These are phyloP conservation scores for Spea bombifrons DNA, from an alignment of 2,113 vertebrate genomes.

Conservation along the genomic window DNA sequence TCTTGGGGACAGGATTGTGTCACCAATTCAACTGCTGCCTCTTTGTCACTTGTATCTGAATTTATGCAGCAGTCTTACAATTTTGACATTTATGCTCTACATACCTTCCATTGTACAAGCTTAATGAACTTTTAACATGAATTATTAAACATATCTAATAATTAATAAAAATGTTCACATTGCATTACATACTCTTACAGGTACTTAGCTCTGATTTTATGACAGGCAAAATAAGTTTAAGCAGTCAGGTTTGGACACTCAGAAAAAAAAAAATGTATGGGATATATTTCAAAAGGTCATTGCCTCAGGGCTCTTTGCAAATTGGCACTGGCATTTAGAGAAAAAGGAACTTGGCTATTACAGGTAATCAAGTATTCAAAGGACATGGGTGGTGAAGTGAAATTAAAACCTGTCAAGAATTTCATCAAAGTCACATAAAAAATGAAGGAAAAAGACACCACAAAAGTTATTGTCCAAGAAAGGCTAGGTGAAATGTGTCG, in stretches of 20 bases:
- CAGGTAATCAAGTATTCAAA: conserved; percentile 14
- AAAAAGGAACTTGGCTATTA: conserved; percentile 17
- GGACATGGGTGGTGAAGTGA: conserved; percentile 14
- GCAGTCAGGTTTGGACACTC: conserved; percentile 12
- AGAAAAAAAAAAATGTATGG: background rate
- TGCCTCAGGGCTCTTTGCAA: conserved; percentile 19
- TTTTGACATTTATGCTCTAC: too few relatives aligned
- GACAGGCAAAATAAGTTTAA: background rate
- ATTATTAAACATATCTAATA: background rate
- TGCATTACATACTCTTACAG: background rate
- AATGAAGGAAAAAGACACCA: background rate
- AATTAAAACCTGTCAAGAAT: conserved; percentile 1
- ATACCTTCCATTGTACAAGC: too few relatives aligned
- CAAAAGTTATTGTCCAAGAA: background rate
- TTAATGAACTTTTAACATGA: background rate
- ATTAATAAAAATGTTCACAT: background rate
- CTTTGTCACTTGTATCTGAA: too few relatives aligned
- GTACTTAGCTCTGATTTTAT: background rate
- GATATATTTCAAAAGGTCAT: conserved; percentile 17
- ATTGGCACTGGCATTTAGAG: conserved; percentile 19
- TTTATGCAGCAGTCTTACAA: too few relatives aligned
- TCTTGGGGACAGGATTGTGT: too few relatives aligned
- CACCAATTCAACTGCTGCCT: too few relatives aligned
- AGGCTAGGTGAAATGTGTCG: too few relatives aligned
- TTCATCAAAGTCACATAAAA: conserved; percentile 10